phyloP scores from a whole-genome alignment of 2,888 invertebrate species.

The Rhabditoides inermis region DNA sequence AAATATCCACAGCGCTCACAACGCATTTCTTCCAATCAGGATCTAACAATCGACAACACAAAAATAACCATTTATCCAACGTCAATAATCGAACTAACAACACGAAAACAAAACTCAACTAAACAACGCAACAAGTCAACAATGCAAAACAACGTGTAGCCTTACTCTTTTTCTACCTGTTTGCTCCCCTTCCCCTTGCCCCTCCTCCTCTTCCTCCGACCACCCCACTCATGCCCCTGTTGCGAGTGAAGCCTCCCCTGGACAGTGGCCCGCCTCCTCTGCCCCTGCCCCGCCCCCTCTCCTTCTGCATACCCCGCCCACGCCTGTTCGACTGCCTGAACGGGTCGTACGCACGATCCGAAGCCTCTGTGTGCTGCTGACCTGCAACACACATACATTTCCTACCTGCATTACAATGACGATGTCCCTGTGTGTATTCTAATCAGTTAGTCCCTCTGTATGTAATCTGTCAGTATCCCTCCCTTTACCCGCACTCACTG shows the following conservation, averaged over 20 bases:
- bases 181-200: not conserved
- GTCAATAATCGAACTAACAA: not conserved
- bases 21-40: not conserved
- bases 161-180: not conserved
- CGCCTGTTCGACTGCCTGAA: not conserved
- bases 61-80: not conserved
- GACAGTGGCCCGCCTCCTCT: not conserved
- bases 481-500: slow-evolving; percentile 10
- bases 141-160: not conserved
- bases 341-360: no score
- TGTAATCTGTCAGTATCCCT: no score
- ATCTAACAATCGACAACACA: not conserved
- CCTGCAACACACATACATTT: no score
- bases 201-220: not conserved
- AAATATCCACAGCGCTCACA: not conserved
- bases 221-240: not conserved
- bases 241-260: not conserved
- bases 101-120: not conserved
- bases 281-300: not conserved
- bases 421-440: no score
- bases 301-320: not conserved
- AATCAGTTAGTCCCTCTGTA: no score
- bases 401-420: no score
- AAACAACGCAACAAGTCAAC: not conserved
- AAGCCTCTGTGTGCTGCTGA: no score